Evolutionary conservation across 2,113 vertebrate genomes (phyloP).

Genomic region (Coregonus clupeaformis): DNA sequence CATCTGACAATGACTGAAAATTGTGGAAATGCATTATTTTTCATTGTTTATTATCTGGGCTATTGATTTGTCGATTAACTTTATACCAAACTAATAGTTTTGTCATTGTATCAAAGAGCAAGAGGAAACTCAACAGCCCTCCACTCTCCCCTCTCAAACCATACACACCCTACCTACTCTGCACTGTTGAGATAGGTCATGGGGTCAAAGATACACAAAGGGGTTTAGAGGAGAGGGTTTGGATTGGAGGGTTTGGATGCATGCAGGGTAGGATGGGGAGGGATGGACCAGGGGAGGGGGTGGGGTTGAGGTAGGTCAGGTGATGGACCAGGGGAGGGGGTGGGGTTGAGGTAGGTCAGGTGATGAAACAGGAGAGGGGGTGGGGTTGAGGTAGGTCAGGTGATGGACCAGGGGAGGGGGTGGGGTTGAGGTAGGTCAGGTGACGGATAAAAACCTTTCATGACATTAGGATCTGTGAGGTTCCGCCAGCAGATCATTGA

Average conservation of each 20-base stretch:
- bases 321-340: conserved; percentile 61
- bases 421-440: conserved; percentile 46
- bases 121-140: neutral
- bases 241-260: neutral
- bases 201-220: conserved; percentile 51
- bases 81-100: no score
- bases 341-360: conserved; percentile 46
- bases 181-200: conserved; percentile 77
- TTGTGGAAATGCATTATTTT: no score
- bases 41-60: no score
- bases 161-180: conserved; percentile 42
- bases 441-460: conserved; percentile 97
- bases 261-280: conserved; percentile 26
- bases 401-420: conserved; percentile 54
- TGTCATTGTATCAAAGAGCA: no score
- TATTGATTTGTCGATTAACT: no score
- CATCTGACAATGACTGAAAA: no score
- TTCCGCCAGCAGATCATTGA: conserved; percentile 99
- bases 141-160: neutral
- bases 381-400: no score
- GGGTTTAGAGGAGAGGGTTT: neutral
- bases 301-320: conserved; percentile 48
- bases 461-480: conserved; percentile 99
- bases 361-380: conserved; percentile 64
- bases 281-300: conserved; percentile 55